These are phyloP conservation scores for Sesamia nonagrioides DNA, from an alignment of 1,140 invertebrate species.

Conservation along the genomic window DNA sequence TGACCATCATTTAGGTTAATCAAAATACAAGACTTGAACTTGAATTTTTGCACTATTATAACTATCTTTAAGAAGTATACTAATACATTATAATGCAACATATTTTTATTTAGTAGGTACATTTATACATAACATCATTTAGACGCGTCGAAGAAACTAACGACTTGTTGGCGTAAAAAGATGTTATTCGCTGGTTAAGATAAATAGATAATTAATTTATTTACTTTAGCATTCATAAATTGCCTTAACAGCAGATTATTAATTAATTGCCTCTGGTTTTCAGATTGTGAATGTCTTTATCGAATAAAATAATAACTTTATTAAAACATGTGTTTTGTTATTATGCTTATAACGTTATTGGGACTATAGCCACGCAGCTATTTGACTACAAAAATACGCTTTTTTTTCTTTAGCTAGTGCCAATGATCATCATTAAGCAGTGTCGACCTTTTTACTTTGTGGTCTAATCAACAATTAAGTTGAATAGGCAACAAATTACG, in stretches of 20 bases:
- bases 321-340: constrained; percentile 50
- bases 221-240: constrained; percentile 80
- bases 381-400: no score
- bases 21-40: constrained; percentile 66
- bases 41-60: constrained; percentile 70
- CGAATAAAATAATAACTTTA: constrained; percentile 82
- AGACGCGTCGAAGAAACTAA: constrained; percentile 56
- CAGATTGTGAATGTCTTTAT: constrained; percentile 85
- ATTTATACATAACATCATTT: constrained; percentile 43
- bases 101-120: constrained; percentile 61
- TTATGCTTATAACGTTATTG: no score
- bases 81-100: constrained; percentile 65
- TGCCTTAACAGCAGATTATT: constrained; percentile 81
- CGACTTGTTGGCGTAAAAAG: constrained; percentile 76
- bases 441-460: no score
- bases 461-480: no score
- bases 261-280: constrained; percentile 79
- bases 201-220: constrained; percentile 81
- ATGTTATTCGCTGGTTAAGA: constrained; percentile 76
- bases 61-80: constrained; percentile 69
- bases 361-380: no score
- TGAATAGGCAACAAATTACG: no score
- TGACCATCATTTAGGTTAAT: constrained; percentile 70
- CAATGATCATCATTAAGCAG: no score
- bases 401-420: no score